These are phyloP conservation scores for Lepus townsendii DNA, from an alignment of 2,797 vertebrate species.

Conservation along the genomic window DNA sequence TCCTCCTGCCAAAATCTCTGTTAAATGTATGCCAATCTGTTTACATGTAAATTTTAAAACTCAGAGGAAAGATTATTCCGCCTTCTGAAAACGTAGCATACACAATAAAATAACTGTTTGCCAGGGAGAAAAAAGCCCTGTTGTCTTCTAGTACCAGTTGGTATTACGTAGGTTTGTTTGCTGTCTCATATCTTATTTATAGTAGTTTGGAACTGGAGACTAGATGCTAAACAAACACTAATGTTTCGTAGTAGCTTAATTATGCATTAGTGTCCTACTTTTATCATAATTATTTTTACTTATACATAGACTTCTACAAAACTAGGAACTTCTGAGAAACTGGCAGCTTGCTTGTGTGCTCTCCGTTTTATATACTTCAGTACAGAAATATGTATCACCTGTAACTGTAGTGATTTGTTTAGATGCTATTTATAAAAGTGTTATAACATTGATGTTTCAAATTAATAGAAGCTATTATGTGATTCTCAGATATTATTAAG, in stretches of 20 bases:
- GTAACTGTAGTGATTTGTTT: slow-evolving; percentile 39
- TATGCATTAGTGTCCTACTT: slow-evolving; percentile 75
- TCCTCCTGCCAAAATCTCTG: slow-evolving; percentile 55
- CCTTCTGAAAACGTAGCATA: slow-evolving; percentile 76
- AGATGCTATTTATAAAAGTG: slow-evolving; percentile 53
- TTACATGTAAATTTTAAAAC: slow-evolving; percentile 82
- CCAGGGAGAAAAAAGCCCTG: slow-evolving; percentile 82
- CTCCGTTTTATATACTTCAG: slow-evolving; percentile 22
- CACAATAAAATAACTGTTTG: slow-evolving; percentile 90
- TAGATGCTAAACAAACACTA: slow-evolving; percentile 81
- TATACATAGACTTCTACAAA: slow-evolving; percentile 68
- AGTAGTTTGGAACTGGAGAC: slow-evolving; percentile 83
- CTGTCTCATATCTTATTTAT: slow-evolving; percentile 86
- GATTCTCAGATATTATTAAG: slow-evolving; percentile 22
- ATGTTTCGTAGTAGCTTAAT: slow-evolving; percentile 80
- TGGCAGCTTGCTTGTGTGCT: slow-evolving; percentile 57
- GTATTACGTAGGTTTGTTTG: slow-evolving; percentile 90
- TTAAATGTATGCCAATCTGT: slow-evolving; percentile 61
- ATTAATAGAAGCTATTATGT: slow-evolving; percentile 52
- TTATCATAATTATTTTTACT: slow-evolving; percentile 81
- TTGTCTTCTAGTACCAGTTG: slow-evolving; percentile 92
- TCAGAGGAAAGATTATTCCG: slow-evolving; percentile 82
- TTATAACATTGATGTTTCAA: slow-evolving; percentile 27
- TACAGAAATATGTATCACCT: slow-evolving; percentile 36
- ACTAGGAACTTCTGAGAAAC: slow-evolving; percentile 4